Base-by-base conservation (phyloP, 2,113 vertebrate species). In the Nothobranchius kuhntae region DNA sequence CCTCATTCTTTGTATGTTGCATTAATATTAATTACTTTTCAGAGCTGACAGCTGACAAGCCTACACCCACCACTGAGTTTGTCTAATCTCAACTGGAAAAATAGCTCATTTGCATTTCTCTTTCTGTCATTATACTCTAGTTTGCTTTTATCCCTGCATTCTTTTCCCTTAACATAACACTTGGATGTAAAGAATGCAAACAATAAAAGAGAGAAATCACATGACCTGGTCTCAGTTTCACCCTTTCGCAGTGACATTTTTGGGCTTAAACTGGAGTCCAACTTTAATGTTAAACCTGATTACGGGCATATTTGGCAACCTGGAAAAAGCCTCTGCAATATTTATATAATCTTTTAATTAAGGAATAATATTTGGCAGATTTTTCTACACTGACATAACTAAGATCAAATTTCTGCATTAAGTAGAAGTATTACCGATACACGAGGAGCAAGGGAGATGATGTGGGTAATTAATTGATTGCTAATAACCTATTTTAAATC, bases 21-120 rank as follows among this genome's bases (percentile, higher is more conserved):
- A 82, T 86, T 80, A 77, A 86, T 86, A 80, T 82, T 82, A 77
- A 85, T 82, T 57, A 70, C 50, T 61, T 65, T 38, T 53, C 55
- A 36, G 61, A 48, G 71, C 78, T 15, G 61, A 58, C 52, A 48
- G 74, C 64, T 72, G 82, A 82, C 78, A 67, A 67, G 63, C 77
- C 38, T 57, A 13, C 74, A 44, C 24, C 56, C 69, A 66, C 74
- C 3, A 61, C 68, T 3, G 6, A 15, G 54, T 47, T 21, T 2
- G 48, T 66, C 73, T 69, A 36, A 75, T 69, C 77, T 81, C 40
- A 69, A 78, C 63, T 61, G 67, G 67, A 54, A 56, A 26, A 53
- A 71, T 8, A 53, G 24, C 60, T 68, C 21, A 73, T 79, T 77
- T 73, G 62, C 78, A 79, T 80, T 63, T 13, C 35, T 71, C 12